A percentile compares a stretch with the other conserved stretches of the same genome.
Evolutionary conservation across 2,113 vertebrate species (phyloP).

Genomic region (Myodes glareolus): DNA sequence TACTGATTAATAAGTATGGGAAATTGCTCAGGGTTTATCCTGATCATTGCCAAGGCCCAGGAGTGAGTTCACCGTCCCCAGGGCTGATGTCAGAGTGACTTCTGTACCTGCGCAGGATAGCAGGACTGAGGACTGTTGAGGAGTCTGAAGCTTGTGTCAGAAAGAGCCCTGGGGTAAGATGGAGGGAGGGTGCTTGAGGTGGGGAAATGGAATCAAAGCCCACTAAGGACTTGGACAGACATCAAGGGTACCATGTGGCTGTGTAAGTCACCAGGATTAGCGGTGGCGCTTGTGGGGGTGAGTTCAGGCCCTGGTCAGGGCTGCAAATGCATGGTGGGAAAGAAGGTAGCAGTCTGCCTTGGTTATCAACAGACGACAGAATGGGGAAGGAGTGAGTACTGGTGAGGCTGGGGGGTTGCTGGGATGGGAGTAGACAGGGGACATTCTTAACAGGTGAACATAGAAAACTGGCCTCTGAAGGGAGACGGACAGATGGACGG

Average conservation of each 20-base stretch:
- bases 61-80: not conserved
- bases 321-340: not conserved
- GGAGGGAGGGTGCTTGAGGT: not conserved
- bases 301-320: not conserved
- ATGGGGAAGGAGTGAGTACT: not conserved
- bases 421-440: not conserved
- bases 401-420: not conserved
- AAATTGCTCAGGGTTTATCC: slow-evolving; percentile 50
- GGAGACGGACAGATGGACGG: not conserved
- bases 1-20: slow-evolving; percentile 66
- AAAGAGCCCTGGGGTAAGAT: not conserved
- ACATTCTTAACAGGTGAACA: not conserved
- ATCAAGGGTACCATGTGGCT: not conserved
- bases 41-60: not conserved
- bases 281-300: not conserved
- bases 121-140: fast-evolving
- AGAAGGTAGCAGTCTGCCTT: not conserved
- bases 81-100: no score
- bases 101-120: fast-evolving
- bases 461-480: not conserved
- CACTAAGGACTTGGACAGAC: not conserved
- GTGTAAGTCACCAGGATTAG: not conserved
- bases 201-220: not conserved
- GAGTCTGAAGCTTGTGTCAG: not conserved
- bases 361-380: no score